Base-by-base conservation (phyloP, 1,140 invertebrate species). In the Hylaeus anthracinus region DNA sequence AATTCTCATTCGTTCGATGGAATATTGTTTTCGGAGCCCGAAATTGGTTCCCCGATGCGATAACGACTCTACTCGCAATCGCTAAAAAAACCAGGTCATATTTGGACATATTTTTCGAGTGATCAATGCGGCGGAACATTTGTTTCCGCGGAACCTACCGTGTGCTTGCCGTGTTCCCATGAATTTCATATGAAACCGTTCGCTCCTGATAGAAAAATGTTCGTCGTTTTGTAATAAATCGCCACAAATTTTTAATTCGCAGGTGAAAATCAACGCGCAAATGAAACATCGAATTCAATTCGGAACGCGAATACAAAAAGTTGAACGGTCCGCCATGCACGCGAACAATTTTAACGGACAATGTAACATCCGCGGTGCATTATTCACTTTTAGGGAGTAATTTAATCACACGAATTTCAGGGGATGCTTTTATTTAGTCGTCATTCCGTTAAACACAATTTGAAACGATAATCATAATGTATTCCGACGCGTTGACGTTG, bases 171-270 rank as follows among this genome's bases (percentile, higher is more conserved):
- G 14, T 12, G 9, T 9, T 37, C 26, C 26, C 60, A 63, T 41
- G 65, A 61, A 79, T 79, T 61, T 63, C 43, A 41, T 65, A 79
- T 79, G 53, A 73, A 79, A 79, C 43, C 41, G 51, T 56, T 37
- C 61, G 2, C 10, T 26, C 58, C 26, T 26, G 26, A 26, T 26
- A 9, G 37, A 48, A 39, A 65, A 65, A 15, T 26, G n/a, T 64
- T 73, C 15, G 41, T 6, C 41, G 61, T 51, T 73, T 41, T 43
- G 61, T n/a, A 51, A 73, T 48, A 73, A 65, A 79, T 73, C 71
- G 53, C 2, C 5, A 9, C 9, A 9, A 41, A 65, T 56, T 73
- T 79, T 73, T 65, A 73, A 66, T 79, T 26, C 37, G 1, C 14
- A 8, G 45, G 5, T 14, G 51, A 48, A 64, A 72, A 72, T 41